Percentiles rank a stretch among this genome's conserved stretches.
Evolutionary conservation across 2,888 invertebrate species (phyloP).

Genomic region (Unio pictorum): DNA sequence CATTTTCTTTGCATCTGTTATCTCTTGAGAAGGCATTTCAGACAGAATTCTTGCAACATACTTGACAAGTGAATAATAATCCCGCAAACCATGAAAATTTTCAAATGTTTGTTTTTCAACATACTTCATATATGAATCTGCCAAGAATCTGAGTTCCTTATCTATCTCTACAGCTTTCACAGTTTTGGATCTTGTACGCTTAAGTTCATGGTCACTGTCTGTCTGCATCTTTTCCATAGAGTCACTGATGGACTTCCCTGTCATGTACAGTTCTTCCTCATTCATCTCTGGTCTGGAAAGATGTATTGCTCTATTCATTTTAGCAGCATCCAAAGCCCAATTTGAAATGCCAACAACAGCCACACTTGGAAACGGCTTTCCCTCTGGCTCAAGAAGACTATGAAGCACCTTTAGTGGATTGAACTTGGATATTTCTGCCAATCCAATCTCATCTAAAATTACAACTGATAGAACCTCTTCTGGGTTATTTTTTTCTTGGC

Average conservation of each 20-base stretch:
- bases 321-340: conserved; percentile 60
- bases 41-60: too few relatives aligned
- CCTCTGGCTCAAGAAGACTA: conserved; percentile 48
- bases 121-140: too few relatives aligned
- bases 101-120: too few relatives aligned
- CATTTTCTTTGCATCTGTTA: too few relatives aligned
- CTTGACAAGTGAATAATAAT: too few relatives aligned
- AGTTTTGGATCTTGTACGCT: too few relatives aligned
- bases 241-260: conserved; percentile 35
- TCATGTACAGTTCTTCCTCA: conserved; percentile 42
- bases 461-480: conserved; percentile 49
- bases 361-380: conserved; percentile 36
- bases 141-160: too few relatives aligned
- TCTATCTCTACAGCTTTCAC: too few relatives aligned
- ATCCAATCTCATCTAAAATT: conserved; percentile 57
- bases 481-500: conserved; percentile 30
- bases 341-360: conserved; percentile 57
- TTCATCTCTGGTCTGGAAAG: conserved; percentile 53
- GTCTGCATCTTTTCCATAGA: conserved; percentile 24
- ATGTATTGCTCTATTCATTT: conserved; percentile 61
- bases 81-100: too few relatives aligned
- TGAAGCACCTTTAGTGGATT: conserved; percentile 60
- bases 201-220: too few relatives aligned
- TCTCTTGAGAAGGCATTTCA: too few relatives aligned
- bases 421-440: conserved; percentile 54